Base-by-base conservation (phyloP, 2,888 invertebrate genomes). In the Ctena decussata region DNA sequence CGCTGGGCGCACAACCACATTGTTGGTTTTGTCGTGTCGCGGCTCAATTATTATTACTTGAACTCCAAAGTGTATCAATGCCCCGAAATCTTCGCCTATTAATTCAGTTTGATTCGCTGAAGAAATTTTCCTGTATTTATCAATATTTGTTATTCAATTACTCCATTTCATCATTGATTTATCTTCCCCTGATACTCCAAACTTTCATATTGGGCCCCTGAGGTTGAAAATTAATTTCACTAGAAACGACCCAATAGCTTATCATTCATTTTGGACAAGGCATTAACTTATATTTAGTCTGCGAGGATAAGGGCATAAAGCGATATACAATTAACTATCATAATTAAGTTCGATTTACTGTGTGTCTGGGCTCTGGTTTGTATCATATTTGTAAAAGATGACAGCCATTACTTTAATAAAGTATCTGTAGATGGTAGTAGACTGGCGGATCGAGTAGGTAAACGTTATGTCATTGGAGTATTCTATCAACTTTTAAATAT, bases 391-490 rank as follows among this genome's bases (percentile, higher is more conserved):
- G 46, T 80, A 60, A 74, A 74, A 74, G 74, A 73, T 74, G 80
- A 80, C 74, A 69, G 49, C 73, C 72, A 74, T 73, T 73, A 69
- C 74, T 27, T 65, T 80, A 82, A 82, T 82, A 77, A 82, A 82
- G 77, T 82, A 82, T 78, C 82, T 78, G 74, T 75, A 65, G 60
- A 82, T 77, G 60, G 39, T 35, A 35, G 65, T 35, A 35, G 65
- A 11, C 35, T 27, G 57, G 27, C 57, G 57, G 57, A 57, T 27
- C 27, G 2, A 57, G 57, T 27, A 6, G n/a, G 18, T 46, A 41
- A 41, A 41, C 41, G 41, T 41, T 41, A 41, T 6, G 41, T 41
- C 8, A 11, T 11, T 11, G 15, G 41, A 41, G 41, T 41, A n/a
- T n/a, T n/a, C n/a, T n/a, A n/a, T n/a, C n/a, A n/a, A n/a, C n/a